phyloP scores from a whole-genome alignment of 2,888 invertebrate genomes.

The Plebejus melissa region DNA sequence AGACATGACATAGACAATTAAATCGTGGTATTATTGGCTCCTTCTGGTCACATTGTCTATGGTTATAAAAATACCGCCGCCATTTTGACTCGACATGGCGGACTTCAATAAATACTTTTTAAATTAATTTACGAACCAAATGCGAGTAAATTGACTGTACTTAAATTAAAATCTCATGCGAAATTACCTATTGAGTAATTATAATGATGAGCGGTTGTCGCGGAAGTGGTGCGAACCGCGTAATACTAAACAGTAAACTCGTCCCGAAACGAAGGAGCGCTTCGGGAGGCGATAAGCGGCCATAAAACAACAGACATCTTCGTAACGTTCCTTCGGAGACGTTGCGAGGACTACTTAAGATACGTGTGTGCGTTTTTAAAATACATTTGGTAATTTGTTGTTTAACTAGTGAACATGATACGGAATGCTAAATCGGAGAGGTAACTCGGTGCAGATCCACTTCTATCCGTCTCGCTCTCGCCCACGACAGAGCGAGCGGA shows the following conservation, averaged over 20 bases:
- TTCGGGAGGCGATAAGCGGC: constrained; percentile 23
- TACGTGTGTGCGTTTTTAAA: constrained; percentile 64
- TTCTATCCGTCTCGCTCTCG: constrained; percentile 37
- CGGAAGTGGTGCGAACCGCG: not conserved
- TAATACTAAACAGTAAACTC: constrained; percentile 25
- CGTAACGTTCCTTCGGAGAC: constrained; percentile 33
- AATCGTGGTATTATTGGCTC: constrained; percentile 24
- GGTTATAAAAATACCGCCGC: constrained; percentile 5
- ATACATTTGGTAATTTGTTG: constrained; percentile 57
- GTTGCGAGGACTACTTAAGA: constrained; percentile 54
- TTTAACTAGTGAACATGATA: constrained; percentile 53
- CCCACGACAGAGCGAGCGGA: constrained; percentile 35
- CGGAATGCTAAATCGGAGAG: constrained; percentile 42
- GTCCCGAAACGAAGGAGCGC: constrained; percentile 19
- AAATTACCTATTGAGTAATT: constrained; percentile 20
- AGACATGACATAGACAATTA: constrained; percentile 27
- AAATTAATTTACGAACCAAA: constrained; percentile 19
- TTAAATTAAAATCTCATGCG: constrained; percentile 18
- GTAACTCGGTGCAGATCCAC: constrained; percentile 36
- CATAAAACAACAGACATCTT: constrained; percentile 29
- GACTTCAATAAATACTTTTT: constrained; percentile 21
- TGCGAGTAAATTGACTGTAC: constrained; percentile 11
- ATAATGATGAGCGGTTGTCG: constrained; percentile 7
- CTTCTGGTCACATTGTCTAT: constrained; percentile 16
- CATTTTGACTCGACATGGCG: not conserved